Evolutionary conservation across 2,113 vertebrate species (phyloP).

Genomic region (Micronycteris hirsuta): DNA sequence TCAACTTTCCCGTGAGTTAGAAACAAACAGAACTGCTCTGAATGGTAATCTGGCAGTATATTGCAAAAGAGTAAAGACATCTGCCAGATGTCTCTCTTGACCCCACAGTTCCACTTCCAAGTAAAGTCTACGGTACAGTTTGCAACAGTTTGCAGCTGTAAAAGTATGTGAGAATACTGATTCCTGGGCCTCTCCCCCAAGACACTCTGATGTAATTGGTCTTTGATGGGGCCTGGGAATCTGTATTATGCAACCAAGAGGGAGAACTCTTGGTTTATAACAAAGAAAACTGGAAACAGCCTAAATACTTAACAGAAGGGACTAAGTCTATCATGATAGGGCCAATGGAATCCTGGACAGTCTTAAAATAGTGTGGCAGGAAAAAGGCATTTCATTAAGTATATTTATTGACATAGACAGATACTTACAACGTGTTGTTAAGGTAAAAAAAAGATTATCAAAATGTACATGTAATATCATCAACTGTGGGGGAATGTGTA

Average conservation of each 20-base stretch:
- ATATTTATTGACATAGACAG: neutral
- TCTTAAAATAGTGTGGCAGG: neutral
- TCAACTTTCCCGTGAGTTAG: neutral
- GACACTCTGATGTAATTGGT: neutral
- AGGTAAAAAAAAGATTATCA: neutral
- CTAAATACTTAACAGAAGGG: neutral
- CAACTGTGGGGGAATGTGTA: neutral
- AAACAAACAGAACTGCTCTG: neutral
- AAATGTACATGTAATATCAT: neutral
- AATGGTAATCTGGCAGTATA: neutral
- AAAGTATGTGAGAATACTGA: neutral
- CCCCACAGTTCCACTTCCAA: neutral
- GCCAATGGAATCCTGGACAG: neutral
- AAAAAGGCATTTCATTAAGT: neutral
- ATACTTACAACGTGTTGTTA: neutral
- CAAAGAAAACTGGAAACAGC: neutral
- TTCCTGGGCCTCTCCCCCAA: neutral
- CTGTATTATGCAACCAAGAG: neutral
- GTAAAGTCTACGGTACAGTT: fast-evolving
- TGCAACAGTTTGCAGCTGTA: neutral
- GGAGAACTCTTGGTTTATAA: neutral
- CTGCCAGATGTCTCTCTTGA: neutral
- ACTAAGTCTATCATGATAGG: neutral
- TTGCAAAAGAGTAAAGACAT: neutral
- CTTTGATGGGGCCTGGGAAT: neutral